A percentile compares a stretch with the other conserved stretches of the same genome.
phyloP scores from a whole-genome alignment of 1,140 invertebrate species.

The Elymnias hypermnestra region DNA sequence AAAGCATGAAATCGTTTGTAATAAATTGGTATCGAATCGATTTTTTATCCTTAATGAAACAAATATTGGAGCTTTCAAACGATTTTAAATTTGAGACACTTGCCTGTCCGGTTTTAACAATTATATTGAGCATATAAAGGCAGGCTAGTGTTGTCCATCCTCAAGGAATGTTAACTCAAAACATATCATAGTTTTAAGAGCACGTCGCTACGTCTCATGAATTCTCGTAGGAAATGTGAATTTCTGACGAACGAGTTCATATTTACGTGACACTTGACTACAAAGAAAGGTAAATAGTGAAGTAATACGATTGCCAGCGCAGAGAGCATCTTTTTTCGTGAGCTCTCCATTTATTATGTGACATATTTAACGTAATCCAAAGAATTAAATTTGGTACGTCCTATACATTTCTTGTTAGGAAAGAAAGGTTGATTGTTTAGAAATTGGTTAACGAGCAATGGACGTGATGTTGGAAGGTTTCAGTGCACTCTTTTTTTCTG shows the following conservation, averaged over 20 bases:
- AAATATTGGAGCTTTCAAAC: too few species aligned
- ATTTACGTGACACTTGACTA: conserved; percentile 73
- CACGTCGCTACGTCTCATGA: conserved; percentile 39
- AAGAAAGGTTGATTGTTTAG: conserved; percentile 4
- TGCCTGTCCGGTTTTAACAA: too few species aligned
- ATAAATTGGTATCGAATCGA: too few species aligned
- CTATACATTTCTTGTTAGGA: conserved; percentile 21
- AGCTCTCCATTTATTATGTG: conserved; percentile 26
- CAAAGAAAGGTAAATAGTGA: conserved; percentile 71
- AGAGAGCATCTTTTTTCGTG: conserved; percentile 50
- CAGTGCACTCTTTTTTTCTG: conserved; percentile 21
- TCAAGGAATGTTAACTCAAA: conserved; percentile 27
- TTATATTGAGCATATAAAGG: too few species aligned
- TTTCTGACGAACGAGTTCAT: conserved; percentile 62
- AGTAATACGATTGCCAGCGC: conserved; percentile 66
- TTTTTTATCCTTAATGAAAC: too few species aligned
- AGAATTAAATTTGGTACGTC: conserved; percentile 9
- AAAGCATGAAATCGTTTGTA: too few species aligned
- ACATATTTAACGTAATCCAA: conserved; percentile 10
- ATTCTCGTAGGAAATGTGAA: conserved; percentile 66
- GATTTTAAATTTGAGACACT: too few species aligned
- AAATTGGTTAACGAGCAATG: conserved; percentile 23
- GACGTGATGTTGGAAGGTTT: conserved; percentile 19
- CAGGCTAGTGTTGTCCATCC: conserved; percentile 8
- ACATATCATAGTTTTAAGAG: conserved; percentile 36